These are phyloP conservation scores for Polypterus bichir DNA, from an alignment of 2,113 vertebrate genomes.

Conservation along the genomic window DNA sequence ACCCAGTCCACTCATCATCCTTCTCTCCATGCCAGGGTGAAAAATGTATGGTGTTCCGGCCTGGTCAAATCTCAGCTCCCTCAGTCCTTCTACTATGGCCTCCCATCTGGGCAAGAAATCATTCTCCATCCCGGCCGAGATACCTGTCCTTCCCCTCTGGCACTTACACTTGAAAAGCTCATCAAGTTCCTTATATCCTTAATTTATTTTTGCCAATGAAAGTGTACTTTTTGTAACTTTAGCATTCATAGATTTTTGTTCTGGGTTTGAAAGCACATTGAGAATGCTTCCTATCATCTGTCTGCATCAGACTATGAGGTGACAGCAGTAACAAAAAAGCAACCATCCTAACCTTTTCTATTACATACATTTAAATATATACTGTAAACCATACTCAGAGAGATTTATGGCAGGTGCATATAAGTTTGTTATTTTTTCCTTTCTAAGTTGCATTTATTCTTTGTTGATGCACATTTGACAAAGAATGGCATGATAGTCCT, in stretches of 20 bases:
- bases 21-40: no score
- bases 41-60: no score
- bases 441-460: conserved; percentile 27
- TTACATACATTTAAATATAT: conserved; percentile 26
- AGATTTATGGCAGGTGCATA: conserved; percentile 49
- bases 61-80: no score
- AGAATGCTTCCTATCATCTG: neutral
- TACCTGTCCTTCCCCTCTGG: no score
- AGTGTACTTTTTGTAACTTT: conserved; percentile 6
- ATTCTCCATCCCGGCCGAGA: no score
- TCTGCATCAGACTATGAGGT: no score
- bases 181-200: conserved; percentile 15
- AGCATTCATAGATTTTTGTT: no score
- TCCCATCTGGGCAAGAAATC: no score
- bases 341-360: conserved; percentile 14
- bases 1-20: no score
- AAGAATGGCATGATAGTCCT: conserved; percentile 34
- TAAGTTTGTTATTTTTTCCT: conserved; percentile 18
- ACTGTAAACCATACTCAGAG: conserved; percentile 33
- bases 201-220: conserved; percentile 33
- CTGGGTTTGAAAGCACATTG: conserved; percentile 5
- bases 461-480: conserved; percentile 32
- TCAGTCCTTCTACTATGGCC: no score
- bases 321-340: no score
- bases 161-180: no score